A percentile compares a stretch with the other conserved stretches of the same genome.
phyloP scores from a whole-genome alignment of 2,888 invertebrate genomes.

The Hyles lineata region DNA sequence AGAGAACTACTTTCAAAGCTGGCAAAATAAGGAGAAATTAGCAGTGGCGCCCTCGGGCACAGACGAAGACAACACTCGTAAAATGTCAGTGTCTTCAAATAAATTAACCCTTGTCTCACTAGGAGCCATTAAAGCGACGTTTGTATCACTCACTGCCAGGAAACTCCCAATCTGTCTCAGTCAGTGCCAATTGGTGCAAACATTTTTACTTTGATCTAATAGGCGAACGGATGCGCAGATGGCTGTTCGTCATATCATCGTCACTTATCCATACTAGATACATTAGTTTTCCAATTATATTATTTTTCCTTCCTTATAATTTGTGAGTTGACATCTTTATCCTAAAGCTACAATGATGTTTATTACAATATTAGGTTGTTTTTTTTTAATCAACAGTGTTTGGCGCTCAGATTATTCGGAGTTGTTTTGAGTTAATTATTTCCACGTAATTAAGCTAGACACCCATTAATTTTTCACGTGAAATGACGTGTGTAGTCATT shows the following conservation, averaged over 20 bases:
- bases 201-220: conserved; percentile 49
- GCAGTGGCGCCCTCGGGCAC: conserved; percentile 42
- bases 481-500: no score
- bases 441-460: no score
- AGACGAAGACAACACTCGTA: conserved; percentile 52
- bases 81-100: conserved; percentile 58
- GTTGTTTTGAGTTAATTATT: no score
- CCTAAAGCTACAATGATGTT: background rate
- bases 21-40: conserved; percentile 12
- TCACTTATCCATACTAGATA: background rate
- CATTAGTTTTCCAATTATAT: background rate
- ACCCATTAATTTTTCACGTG: no score
- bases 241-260: conserved; percentile 1
- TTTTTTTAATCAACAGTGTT: no score
- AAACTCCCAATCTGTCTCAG: conserved; percentile 72
- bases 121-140: conserved; percentile 65
- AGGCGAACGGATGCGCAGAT: conserved; percentile 18
- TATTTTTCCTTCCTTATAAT: background rate
- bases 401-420: no score
- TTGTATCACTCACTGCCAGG: conserved; percentile 72
- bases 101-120: conserved; percentile 70
- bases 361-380: background rate
- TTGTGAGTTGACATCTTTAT: background rate
- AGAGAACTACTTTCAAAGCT: conserved; percentile 4
- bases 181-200: conserved; percentile 68